phyloP scores from a whole-genome alignment of 2,113 vertebrate species.

The Mobula hypostoma region DNA sequence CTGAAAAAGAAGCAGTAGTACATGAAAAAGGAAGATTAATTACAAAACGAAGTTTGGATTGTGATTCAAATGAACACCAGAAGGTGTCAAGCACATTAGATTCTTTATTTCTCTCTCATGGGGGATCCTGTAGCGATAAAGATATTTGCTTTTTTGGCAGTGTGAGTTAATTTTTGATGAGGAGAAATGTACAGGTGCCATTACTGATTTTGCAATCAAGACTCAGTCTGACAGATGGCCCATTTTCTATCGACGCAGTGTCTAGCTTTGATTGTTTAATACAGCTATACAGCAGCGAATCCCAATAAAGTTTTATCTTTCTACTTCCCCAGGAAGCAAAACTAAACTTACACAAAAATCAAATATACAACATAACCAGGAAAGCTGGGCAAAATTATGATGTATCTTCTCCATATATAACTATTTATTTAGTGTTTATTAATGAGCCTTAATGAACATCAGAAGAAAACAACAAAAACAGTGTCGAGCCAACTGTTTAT shows the following conservation, averaged over 20 bases:
- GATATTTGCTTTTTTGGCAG: constrained; percentile 7
- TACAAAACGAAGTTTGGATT: neutral
- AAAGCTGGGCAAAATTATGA: neutral
- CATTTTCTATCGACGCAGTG: neutral
- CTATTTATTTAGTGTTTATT: neutral
- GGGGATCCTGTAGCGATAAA: neutral
- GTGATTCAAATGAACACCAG: neutral
- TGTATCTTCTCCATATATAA: neutral
- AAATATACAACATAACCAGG: neutral
- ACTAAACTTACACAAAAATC: neutral
- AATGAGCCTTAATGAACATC: neutral
- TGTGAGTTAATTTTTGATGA: constrained; percentile 11
- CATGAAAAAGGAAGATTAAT: neutral
- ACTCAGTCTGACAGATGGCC: neutral
- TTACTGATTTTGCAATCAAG: neutral
- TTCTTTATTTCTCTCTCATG: neutral
- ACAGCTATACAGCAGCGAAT: neutral
- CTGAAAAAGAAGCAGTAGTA: neutral
- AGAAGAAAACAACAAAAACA: neutral
- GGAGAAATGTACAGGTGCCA: neutral
- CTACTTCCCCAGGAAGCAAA: too few relatives aligned
- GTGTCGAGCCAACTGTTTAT: neutral
- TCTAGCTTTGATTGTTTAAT: neutral
- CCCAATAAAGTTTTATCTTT: neutral
- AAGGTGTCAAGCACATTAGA: neutral